Conservation (phyloP, 2,888 invertebrate genomes). For the Lasioglossum oenotherae region DNA sequence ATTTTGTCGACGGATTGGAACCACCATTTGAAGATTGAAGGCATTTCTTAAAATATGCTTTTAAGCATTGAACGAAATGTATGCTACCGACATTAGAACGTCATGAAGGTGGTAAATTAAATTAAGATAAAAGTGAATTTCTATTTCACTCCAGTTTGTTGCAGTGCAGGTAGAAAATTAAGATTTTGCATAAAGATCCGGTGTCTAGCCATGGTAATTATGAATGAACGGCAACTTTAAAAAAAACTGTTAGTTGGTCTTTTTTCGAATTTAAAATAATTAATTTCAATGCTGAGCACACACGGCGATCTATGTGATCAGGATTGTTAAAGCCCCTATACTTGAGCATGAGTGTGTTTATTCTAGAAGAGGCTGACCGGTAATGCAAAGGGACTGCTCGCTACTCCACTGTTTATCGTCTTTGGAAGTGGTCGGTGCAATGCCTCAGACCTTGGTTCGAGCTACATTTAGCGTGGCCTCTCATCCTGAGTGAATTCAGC, state of each 20-base stretch:
- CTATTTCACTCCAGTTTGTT: too few relatives aligned
- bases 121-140: too few relatives aligned
- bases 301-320: too few relatives aligned
- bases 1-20: too few relatives aligned
- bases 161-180: too few relatives aligned
- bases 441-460: constrained; percentile 20
- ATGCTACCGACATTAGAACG: too few relatives aligned
- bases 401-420: constrained; percentile 22
- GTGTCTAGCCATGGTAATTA: background rate
- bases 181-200: too few relatives aligned
- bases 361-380: constrained; percentile 13
- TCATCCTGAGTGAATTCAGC: constrained; percentile 9
- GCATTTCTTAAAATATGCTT: too few relatives aligned
- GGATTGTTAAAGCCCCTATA: background rate
- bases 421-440: constrained; percentile 17
- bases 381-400: constrained; percentile 18
- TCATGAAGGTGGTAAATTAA: too few relatives aligned
- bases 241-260: background rate
- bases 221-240: background rate
- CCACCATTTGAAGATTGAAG: too few relatives aligned
- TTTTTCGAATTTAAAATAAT: background rate
- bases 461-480: constrained; percentile 19
- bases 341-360: constrained; percentile 3
- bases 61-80: too few relatives aligned
- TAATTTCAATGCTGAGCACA: background rate